Percentiles rank a stretch among this genome's conserved stretches.
Evolutionary conservation across 1,140 invertebrate genomes (phyloP).

Genomic region (Panagrolaimus sp.): DNA sequence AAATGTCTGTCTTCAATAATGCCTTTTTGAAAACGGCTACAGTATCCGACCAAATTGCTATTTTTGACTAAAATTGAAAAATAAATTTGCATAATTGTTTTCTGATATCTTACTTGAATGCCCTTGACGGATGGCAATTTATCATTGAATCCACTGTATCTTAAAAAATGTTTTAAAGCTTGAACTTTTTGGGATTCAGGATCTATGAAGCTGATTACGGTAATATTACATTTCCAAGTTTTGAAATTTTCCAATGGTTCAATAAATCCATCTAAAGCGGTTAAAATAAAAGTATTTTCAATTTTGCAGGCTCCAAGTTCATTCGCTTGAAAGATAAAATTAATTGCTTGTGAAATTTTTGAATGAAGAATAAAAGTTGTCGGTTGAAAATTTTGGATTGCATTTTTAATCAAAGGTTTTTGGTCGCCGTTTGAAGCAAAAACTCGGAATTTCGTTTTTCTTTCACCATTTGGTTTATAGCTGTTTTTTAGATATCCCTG

Average conservation of each 20-base stretch:
- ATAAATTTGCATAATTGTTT: background rate
- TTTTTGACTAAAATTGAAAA: slow-evolving; percentile 5
- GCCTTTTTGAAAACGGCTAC: background rate
- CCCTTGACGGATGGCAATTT: background rate
- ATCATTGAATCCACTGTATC: background rate
- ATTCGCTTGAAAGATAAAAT: background rate
- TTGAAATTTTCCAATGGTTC: background rate
- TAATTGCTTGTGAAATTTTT: background rate
- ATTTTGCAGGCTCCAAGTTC: background rate
- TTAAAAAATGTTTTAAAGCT: background rate
- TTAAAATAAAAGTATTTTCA: slow-evolving; percentile 8
- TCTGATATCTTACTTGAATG: background rate
- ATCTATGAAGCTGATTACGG: background rate
- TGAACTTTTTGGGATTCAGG: background rate
- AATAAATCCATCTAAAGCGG: background rate
- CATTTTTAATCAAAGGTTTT: background rate
- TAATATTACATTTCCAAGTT: background rate
- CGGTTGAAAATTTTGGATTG: background rate
- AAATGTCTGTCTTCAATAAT: background rate
- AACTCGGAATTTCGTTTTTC: background rate
- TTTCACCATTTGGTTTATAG: background rate
- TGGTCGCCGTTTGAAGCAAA: background rate
- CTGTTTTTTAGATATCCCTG: slow-evolving; percentile 1
- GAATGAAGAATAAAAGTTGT: background rate
- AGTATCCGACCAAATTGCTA: slow-evolving; percentile 10